A percentile compares a stretch with the other conserved stretches of the same genome.
Conservation (phyloP, 2,113 vertebrate species). For the Scomber colias region DNA sequence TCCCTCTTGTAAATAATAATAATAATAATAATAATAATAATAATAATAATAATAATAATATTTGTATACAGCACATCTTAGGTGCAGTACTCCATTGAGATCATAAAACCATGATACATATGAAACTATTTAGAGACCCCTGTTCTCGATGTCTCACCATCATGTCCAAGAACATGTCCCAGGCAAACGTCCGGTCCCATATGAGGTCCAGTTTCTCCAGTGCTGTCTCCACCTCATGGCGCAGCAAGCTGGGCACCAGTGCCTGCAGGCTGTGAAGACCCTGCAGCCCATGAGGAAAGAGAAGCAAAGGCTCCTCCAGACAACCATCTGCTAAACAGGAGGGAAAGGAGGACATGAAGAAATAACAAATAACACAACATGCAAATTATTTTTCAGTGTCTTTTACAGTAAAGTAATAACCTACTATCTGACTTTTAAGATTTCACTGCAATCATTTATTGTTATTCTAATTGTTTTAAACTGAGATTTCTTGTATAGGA, state of each 20-base stretch:
- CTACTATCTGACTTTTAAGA: too few species aligned
- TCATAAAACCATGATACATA: neutral
- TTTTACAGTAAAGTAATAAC: too few species aligned
- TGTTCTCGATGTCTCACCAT: conserved; percentile 81
- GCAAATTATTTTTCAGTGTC: neutral
- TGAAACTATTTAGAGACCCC: neutral
- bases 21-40: too few species aligned
- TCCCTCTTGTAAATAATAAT: neutral
- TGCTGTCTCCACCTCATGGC: conserved; percentile 81
- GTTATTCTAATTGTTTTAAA: neutral
- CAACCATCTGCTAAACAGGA: conserved; percentile 54
- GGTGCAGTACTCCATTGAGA: neutral
- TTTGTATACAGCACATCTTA: neutral
- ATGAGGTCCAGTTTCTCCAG: conserved; percentile 84
- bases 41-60: too few species aligned
- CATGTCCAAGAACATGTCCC: conserved; percentile 88
- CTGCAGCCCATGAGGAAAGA: conserved; percentile 63
- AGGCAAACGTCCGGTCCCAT: conserved; percentile 83
- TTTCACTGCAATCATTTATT: neutral
- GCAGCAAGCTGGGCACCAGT: conserved; percentile 75
- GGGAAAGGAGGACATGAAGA: neutral
- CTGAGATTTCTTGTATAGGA: too few species aligned
- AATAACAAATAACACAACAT: neutral
- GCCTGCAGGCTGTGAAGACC: conserved; percentile 63
- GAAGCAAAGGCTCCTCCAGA: conserved; percentile 66